Evolutionary conservation across 92 coral and sea anemone genomes (phyloP).

Genomic region (Siderastrea siderea): DNA sequence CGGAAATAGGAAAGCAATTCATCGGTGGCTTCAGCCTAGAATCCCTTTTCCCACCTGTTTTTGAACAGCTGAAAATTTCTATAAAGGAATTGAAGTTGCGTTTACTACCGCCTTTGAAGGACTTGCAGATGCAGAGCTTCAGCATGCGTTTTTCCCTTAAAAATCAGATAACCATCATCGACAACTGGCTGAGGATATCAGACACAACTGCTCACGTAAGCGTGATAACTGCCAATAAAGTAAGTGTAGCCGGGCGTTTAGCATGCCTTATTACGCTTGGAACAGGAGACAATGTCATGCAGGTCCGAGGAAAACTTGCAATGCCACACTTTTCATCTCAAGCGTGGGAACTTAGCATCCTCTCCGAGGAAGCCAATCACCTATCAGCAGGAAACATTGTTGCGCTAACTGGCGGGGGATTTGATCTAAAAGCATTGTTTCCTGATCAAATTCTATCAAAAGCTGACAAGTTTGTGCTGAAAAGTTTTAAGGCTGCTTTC

Average conservation of each 20-base stretch:
- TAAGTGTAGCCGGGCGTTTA: constrained; percentile 46
- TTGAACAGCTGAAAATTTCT: constrained; percentile 42
- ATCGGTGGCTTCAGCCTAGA: constrained; percentile 53
- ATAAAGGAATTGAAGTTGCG: constrained; percentile 48
- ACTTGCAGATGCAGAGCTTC: constrained; percentile 43
- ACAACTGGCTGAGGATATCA: constrained; percentile 55
- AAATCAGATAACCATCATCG: constrained; percentile 17
- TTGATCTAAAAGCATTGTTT: constrained; percentile 56
- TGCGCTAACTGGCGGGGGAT: constrained; percentile 52
- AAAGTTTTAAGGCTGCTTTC: constrained; percentile 36
- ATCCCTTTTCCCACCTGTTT: constrained; percentile 52
- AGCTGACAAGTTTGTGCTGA: constrained; percentile 41
- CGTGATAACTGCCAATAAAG: not conserved
- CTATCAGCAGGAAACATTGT: constrained; percentile 39
- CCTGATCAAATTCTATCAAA: constrained; percentile 52
- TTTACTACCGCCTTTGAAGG: constrained; percentile 47
- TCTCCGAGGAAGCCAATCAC: constrained; percentile 2
- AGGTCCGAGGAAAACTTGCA: constrained; percentile 10
- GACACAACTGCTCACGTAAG: constrained; percentile 49
- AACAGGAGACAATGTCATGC: constrained; percentile 36
- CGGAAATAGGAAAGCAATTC: constrained; percentile 31
- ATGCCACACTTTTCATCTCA: constrained; percentile 39
- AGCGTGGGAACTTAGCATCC: constrained; percentile 51
- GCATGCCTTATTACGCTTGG: constrained; percentile 57
- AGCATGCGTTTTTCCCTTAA: constrained; percentile 17